Percentiles rank a stretch among this genome's conserved stretches.
Conservation (phyloP, 1,140 invertebrate genomes). For the Ceratoteleas bidentatus region DNA sequence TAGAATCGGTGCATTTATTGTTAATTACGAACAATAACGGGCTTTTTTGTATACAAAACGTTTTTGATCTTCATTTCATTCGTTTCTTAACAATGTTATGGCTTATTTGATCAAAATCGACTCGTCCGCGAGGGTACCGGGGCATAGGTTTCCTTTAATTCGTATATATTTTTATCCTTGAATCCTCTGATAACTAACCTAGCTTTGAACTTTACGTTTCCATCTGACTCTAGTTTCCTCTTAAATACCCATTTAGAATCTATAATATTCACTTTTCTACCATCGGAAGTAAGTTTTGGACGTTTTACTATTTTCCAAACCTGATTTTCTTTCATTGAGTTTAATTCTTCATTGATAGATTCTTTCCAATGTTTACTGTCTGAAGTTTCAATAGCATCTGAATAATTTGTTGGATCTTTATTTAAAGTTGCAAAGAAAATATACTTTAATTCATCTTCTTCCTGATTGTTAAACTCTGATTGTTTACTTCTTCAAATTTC, state of each 20-base stretch:
- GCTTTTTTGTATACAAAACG: too few species aligned
- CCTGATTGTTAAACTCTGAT: background rate
- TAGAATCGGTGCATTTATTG: too few species aligned
- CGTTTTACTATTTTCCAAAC: slow-evolving; percentile 12
- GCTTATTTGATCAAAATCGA: too few species aligned
- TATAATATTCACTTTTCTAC: slow-evolving; percentile 11
- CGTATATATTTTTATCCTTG: slow-evolving; percentile 6
- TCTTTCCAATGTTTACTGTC: slow-evolving; percentile 9
- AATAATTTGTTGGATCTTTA: slow-evolving; percentile 5
- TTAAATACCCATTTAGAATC: slow-evolving; percentile 34
- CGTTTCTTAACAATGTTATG: too few species aligned
- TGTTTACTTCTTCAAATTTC: background rate
- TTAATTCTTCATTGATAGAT: slow-evolving; percentile 18
- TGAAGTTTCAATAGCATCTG: slow-evolving; percentile 15
- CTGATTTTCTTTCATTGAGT: slow-evolving; percentile 25
- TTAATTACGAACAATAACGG: too few species aligned
- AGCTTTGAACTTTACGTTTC: slow-evolving; percentile 10
- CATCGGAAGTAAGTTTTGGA: background rate
- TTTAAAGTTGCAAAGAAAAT: slow-evolving; percentile 1
- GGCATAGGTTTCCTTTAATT: too few species aligned
- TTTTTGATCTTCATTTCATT: too few species aligned
- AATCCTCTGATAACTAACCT: slow-evolving; percentile 1
- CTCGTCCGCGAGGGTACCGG: too few species aligned
- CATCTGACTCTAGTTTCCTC: slow-evolving; percentile 15
- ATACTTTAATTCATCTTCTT: slow-evolving; percentile 6